Evolutionary conservation across 2,888 invertebrate species (phyloP).

Genomic region (Mimumesa dahlbomi): DNA sequence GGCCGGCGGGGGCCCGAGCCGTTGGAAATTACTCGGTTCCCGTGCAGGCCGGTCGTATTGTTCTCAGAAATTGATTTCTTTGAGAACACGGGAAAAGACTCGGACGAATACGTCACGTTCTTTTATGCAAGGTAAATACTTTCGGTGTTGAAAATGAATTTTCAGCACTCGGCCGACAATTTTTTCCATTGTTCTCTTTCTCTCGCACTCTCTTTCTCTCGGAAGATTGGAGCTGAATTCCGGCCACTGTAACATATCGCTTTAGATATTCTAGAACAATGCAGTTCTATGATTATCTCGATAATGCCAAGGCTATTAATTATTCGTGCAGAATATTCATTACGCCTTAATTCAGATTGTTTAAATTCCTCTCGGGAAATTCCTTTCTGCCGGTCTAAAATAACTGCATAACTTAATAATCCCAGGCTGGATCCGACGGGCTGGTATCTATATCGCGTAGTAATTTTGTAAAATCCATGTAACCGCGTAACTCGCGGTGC

Average conservation of each 20-base stretch:
- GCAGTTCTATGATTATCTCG: too few relatives aligned
- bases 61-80: slow-evolving; percentile 37
- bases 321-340: not conserved
- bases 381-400: not conserved
- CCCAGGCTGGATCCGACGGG: not conserved
- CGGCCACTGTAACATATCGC: too few relatives aligned
- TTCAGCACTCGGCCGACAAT: not conserved
- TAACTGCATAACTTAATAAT: slow-evolving; percentile 10
- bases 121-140: slow-evolving; percentile 18
- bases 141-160: slow-evolving; percentile 8
- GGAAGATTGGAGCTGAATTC: too few relatives aligned
- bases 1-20: not conserved
- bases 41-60: slow-evolving; percentile 18
- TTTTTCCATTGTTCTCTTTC: not conserved
- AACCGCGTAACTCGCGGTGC: too few relatives aligned
- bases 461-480: not conserved
- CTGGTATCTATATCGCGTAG: not conserved
- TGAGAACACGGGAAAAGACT: too few relatives aligned
- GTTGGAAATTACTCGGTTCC: slow-evolving; percentile 38
- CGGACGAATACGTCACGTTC: slow-evolving; percentile 3
- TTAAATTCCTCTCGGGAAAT: not conserved
- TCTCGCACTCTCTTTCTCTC: too few relatives aligned
- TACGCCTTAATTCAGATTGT: slow-evolving; percentile 1
- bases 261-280: too few relatives aligned
- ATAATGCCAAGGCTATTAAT: not conserved